Percentiles rank a stretch among this genome's conserved stretches.
Conservation (phyloP, 2,113 vertebrate genomes). For the Apaloderma vittatum region DNA sequence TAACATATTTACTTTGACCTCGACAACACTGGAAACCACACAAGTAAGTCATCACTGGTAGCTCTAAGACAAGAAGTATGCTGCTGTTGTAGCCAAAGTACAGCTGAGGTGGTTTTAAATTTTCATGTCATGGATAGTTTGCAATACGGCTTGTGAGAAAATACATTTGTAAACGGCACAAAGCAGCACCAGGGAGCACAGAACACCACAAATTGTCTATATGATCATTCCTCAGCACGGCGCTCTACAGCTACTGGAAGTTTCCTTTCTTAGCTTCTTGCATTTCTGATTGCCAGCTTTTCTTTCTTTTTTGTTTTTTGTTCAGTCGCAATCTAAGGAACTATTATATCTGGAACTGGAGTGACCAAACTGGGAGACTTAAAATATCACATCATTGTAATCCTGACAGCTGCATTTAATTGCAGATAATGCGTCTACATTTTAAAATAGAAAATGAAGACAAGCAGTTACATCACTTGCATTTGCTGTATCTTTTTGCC, state of each 20-base stretch:
- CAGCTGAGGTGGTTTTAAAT: not conserved
- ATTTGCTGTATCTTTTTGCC: constrained; percentile 33
- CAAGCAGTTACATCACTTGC: constrained; percentile 7
- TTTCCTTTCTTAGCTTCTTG: not conserved
- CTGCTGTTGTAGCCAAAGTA: not conserved
- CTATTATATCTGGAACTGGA: not conserved
- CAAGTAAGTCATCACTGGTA: not conserved
- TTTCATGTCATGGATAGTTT: not conserved
- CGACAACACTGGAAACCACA: not conserved
- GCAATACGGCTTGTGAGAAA: not conserved
- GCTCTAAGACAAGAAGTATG: not conserved
- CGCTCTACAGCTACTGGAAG: not conserved
- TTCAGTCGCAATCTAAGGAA: not conserved
- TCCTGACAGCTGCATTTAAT: constrained; percentile 30
- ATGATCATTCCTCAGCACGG: not conserved
- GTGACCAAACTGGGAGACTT: not conserved
- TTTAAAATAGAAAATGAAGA: constrained; percentile 18
- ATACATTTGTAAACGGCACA: not conserved
- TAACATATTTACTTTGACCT: not conserved
- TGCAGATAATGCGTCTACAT: constrained; percentile 3
- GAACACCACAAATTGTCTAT: not conserved
- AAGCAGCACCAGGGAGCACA: not conserved
- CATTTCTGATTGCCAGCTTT: not conserved
- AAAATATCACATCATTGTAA: not conserved
- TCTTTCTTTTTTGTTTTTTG: not conserved